Base-by-base conservation (phyloP, 1,140 invertebrate genomes). In the Pseudobourletiella spinata region DNA sequence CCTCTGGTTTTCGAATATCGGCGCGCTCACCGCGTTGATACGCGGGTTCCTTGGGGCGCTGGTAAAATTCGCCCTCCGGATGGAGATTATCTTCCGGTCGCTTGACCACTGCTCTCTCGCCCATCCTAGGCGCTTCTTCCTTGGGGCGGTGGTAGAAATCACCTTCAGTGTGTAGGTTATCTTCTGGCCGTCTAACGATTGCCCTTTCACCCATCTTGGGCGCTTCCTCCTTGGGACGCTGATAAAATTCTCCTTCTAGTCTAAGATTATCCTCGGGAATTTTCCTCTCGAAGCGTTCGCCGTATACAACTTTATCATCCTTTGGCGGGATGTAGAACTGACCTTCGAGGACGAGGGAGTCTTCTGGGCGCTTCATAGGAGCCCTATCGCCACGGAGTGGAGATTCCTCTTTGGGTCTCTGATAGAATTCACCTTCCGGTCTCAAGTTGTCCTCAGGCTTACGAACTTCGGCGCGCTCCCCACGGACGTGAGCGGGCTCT, bases 21-120 rank as follows among this genome's bases (percentile, higher is more conserved):
- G 8, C n/a, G 3, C 43, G 3, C 20, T 61, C 54, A 30, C 62
- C 57, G 22, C 55, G 65, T 15, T 29, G 28, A 26, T 39, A 25
- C 14, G 24, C 28, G 50, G 56, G 44, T 22, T 57, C 44, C 16
- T 16, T 18, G 51, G 28, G 18, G 2, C 18, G 32, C 3, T 11
- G 3, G 11, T 78, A 69, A 46, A 73, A 74, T 15, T 70, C 76
- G 52, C 83, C 85, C 74, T 86, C 85, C 0, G 79, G 75, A 69
- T 74, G 79, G 0, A 85, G 69, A 71, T 85, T 86, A 73, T 84
- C 82, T 69, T 77, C 39, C 30, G 57, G 57, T 66, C 66, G 70
- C 18, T 65, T 67, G 1, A 76, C 74, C 55, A 14, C 48, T 1
- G n/a, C n/a, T 1, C 54, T 16, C 3, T 56, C 54, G 0, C 54